Evolutionary conservation across 2,888 invertebrate species (phyloP).

Genomic region (Notocelia uddmanniana): DNA sequence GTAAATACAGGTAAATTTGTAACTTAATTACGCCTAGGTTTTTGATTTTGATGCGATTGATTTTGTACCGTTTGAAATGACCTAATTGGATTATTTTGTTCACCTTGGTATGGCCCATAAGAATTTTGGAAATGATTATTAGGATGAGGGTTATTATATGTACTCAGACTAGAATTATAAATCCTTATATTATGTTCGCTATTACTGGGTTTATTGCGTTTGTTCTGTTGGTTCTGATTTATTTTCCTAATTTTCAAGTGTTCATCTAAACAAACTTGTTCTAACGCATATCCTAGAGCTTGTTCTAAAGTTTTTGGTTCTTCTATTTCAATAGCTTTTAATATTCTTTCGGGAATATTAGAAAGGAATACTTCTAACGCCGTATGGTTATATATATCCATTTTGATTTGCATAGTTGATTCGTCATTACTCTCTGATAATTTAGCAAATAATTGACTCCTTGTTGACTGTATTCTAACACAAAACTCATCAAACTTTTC

Average conservation of each 20-base stretch:
- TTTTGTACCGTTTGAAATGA: background rate
- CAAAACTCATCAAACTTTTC: conserved; percentile 25
- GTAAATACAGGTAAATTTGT: conserved; percentile 6
- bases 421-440: background rate
- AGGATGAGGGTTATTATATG: no score
- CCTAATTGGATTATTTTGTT: background rate
- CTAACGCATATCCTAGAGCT: background rate
- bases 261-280: conserved; percentile 14
- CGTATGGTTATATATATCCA: conserved; percentile 2
- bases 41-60: background rate
- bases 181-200: background rate
- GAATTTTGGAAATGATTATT: no score
- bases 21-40: background rate
- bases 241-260: conserved; percentile 1
- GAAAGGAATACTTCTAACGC: conserved; percentile 4
- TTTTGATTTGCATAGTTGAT: conserved; percentile 5
- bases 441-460: conserved; percentile 11
- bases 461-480: background rate
- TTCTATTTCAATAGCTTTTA: background rate
- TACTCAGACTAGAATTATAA: no score
- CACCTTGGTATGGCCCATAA: no score
- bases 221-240: background rate
- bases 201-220: no score
- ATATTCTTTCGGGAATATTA: conserved; percentile 1
- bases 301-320: conserved; percentile 1